Evolutionary conservation across 2,113 vertebrate genomes (phyloP).

Genomic region (Nannospalax galili): DNA sequence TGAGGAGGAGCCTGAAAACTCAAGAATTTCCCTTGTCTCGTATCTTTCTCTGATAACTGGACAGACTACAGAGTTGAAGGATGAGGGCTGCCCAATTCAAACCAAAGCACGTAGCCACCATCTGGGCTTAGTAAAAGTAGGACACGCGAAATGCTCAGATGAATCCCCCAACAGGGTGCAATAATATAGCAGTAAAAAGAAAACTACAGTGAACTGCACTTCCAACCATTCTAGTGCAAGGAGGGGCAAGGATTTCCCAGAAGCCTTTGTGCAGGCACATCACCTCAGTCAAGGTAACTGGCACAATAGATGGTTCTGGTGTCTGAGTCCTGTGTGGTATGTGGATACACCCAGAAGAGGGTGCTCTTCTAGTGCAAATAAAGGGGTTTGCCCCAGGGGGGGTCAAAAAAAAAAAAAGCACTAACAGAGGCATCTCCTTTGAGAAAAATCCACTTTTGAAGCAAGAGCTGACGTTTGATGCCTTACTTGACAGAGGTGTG

Average conservation of each 20-base stretch:
- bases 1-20: slow-evolving; percentile 69
- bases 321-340: accelerated
- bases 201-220: slow-evolving; percentile 26
- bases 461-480: neutral
- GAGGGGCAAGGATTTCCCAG: neutral
- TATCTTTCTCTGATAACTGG: slow-evolving; percentile 60
- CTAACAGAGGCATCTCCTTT: neutral
- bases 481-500: neutral
- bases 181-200: slow-evolving; percentile 61
- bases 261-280: neutral
- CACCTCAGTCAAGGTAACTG: neutral
- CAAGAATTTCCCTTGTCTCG: slow-evolving; percentile 54
- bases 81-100: slow-evolving; percentile 58
- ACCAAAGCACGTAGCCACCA: slow-evolving; percentile 69
- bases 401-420: neutral
- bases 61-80: slow-evolving; percentile 43
- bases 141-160: slow-evolving; percentile 63
- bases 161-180: slow-evolving; percentile 66
- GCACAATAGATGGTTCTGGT: accelerated
- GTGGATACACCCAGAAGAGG: neutral
- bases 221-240: neutral
- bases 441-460: neutral
- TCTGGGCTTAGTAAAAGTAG: slow-evolving; percentile 71
- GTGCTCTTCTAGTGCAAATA: neutral
- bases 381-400: neutral